phyloP scores from a whole-genome alignment of 37 sponge, comb jelly and placozoan genomes.

The Tethya wilhelma region DNA sequence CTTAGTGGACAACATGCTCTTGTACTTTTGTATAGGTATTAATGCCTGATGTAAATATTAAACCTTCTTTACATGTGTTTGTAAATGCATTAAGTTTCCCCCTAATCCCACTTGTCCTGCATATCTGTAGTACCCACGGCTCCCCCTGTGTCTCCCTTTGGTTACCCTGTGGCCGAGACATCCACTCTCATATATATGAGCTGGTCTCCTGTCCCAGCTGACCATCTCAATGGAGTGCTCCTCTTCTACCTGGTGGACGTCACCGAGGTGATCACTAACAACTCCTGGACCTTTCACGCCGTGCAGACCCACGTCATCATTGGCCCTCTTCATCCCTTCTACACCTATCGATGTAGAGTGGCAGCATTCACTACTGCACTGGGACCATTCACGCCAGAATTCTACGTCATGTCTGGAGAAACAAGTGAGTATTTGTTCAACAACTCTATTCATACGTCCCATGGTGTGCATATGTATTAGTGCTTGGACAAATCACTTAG shows the following conservation, averaged over 20 bases:
- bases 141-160: background rate
- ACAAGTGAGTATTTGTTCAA: background rate
- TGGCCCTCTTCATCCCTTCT: conserved; percentile 44
- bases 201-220: conserved; percentile 34
- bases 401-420: background rate
- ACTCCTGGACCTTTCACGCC: background rate
- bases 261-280: conserved; percentile 7
- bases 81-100: background rate
- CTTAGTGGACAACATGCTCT: background rate
- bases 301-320: background rate
- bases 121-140: conserved; percentile 3
- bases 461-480: too few relatives aligned
- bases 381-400: conserved; percentile 28
- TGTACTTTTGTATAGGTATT: background rate
- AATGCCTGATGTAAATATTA: background rate
- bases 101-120: background rate
- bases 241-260: background rate
- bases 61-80: too few relatives aligned
- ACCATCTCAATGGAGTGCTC: conserved; percentile 35
- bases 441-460: too few relatives aligned
- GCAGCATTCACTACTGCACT: conserved; percentile 34
- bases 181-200: background rate
- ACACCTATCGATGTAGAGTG: conserved; percentile 36
- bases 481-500: too few relatives aligned
- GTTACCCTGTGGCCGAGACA: too few relatives aligned